Percentiles rank a stretch among this genome's conserved stretches.
phyloP scores from a whole-genome alignment of 2,113 vertebrate genomes.

The Nothobranchius kuhntae region DNA sequence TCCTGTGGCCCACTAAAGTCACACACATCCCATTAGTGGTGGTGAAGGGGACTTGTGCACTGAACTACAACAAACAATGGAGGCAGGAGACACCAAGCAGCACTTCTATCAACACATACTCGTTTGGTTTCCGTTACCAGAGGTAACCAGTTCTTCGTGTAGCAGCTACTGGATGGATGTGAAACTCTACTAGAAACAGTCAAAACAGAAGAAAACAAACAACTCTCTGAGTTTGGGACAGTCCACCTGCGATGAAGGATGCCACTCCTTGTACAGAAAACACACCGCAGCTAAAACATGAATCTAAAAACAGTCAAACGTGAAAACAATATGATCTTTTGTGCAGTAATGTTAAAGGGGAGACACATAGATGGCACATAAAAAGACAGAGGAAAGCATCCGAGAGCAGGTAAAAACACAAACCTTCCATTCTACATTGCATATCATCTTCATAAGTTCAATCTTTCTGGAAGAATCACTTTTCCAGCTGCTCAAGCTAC shows the following conservation, averaged over 20 bases:
- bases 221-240: constrained; percentile 20
- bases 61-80: too few relatives aligned
- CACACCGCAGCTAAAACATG: constrained; percentile 20
- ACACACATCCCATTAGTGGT: not conserved
- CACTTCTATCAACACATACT: constrained; percentile 14
- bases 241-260: too few relatives aligned
- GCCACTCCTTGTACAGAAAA: constrained; percentile 12
- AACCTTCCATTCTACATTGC: constrained; percentile 46
- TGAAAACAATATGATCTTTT: constrained; percentile 48
- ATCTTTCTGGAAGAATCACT: constrained; percentile 15
- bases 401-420: constrained; percentile 41
- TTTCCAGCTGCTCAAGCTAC: constrained; percentile 16
- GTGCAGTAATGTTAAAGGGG: constrained; percentile 64
- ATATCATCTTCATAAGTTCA: constrained; percentile 15
- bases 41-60: constrained; percentile 1
- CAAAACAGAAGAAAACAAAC: constrained; percentile 42
- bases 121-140: constrained; percentile 33
- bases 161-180: constrained; percentile 43
- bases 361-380: constrained; percentile 75
- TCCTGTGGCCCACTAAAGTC: constrained; percentile 44
- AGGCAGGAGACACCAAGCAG: constrained; percentile 28
- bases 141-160: constrained; percentile 14
- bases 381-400: too few relatives aligned
- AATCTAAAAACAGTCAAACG: not conserved
- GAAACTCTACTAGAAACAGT: constrained; percentile 33